Conservation (phyloP, 1,140 invertebrate species). For the Drosophila navojoa region DNA sequence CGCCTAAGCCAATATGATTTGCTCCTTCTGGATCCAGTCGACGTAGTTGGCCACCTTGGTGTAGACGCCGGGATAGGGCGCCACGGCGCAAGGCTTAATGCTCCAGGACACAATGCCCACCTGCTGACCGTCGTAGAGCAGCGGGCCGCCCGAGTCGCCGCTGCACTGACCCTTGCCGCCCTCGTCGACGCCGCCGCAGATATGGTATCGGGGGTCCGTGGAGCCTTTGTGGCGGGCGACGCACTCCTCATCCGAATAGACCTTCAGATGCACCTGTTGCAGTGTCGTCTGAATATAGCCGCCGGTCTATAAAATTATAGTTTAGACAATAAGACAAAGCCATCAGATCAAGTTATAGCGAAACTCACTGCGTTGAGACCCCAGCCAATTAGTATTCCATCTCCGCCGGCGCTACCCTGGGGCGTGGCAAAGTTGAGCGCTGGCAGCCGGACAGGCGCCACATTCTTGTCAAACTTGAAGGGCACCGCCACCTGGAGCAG, state of each 20-base stretch:
- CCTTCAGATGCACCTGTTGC: slow-evolving; percentile 80
- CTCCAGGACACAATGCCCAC: slow-evolving; percentile 84
- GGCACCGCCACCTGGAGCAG: slow-evolving; percentile 58
- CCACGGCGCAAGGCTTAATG: slow-evolving; percentile 83
- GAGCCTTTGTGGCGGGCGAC: slow-evolving; percentile 46
- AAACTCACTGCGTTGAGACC: slow-evolving; percentile 68
- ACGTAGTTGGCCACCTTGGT: slow-evolving; percentile 84
- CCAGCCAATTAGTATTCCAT: slow-evolving; percentile 74
- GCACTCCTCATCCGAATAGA: slow-evolving; percentile 83
- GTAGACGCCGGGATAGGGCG: slow-evolving; percentile 84
- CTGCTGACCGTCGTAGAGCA: slow-evolving; percentile 71
- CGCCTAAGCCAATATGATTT: slow-evolving; percentile 63
- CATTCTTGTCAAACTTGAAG: slow-evolving; percentile 58
- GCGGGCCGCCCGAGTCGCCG: slow-evolving; percentile 84
- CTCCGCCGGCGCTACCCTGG: slow-evolving; percentile 52
- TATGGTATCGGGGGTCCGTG: slow-evolving; percentile 67
- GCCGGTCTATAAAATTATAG: slow-evolving; percentile 64
- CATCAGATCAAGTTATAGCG: neutral
- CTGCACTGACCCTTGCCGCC: slow-evolving; percentile 85
- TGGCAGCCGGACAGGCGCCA: slow-evolving; percentile 65
- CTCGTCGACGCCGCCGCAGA: slow-evolving; percentile 83
- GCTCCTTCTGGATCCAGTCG: slow-evolving; percentile 82
- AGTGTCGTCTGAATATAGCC: slow-evolving; percentile 67
- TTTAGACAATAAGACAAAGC: neutral
- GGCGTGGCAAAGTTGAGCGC: slow-evolving; percentile 50